phyloP scores from a whole-genome alignment of 2,888 invertebrate genomes.

The Scaptomyza reducta region DNA sequence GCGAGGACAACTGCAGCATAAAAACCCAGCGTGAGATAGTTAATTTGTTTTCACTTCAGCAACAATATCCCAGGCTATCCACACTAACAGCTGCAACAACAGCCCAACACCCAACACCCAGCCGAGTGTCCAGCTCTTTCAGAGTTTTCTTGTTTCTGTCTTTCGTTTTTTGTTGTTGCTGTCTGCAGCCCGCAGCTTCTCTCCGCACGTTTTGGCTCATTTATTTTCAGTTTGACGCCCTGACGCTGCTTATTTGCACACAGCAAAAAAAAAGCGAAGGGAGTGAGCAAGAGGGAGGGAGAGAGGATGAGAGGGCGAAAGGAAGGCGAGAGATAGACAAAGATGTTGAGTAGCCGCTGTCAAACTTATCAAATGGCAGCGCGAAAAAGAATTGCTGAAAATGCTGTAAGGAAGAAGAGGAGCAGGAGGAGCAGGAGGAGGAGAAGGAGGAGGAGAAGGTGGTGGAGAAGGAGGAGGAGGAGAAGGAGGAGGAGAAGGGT shows the following conservation, averaged over 20 bases:
- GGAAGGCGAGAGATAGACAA: conserved; percentile 14
- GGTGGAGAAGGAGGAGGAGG: not conserved
- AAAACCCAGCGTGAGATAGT: conserved; percentile 79
- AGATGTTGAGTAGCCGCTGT: conserved; percentile 70
- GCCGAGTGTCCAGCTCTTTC: conserved; percentile 3
- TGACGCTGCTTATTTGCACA: conserved; percentile 78
- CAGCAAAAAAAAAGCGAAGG: conserved; percentile 19
- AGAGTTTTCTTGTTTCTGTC: not conserved
- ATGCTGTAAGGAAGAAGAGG: not conserved
- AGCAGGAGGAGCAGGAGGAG: not conserved
- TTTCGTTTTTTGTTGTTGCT: not conserved
- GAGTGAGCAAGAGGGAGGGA: not conserved
- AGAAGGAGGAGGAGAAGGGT: not conserved
- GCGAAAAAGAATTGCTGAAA: conserved; percentile 58
- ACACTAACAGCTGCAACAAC: not conserved
- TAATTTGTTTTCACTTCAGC: conserved; percentile 79
- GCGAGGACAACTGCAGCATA: conserved; percentile 58
- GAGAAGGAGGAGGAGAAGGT: not conserved
- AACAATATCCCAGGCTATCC: conserved; percentile 54
- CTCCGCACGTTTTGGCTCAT: conserved; percentile 72
- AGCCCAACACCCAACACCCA: conserved; percentile 18
- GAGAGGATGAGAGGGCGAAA: conserved; percentile 6
- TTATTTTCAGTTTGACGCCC: conserved; percentile 79
- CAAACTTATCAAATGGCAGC: conserved; percentile 78
- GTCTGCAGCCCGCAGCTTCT: conserved; percentile 43